phyloP scores from a whole-genome alignment of 2,113 vertebrate species.

The Lampris incognitus region DNA sequence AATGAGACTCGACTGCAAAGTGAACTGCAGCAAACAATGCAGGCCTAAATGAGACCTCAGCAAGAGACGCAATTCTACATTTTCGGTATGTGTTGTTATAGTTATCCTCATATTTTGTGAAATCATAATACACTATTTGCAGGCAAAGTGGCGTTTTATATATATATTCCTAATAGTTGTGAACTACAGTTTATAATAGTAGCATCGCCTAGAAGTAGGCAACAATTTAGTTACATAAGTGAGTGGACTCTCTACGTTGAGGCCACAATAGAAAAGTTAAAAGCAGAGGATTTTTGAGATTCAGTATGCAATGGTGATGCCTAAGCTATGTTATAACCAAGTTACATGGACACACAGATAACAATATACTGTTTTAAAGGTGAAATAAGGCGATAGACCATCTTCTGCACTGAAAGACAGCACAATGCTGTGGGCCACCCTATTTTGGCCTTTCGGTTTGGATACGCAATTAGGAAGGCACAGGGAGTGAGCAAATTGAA shows the following conservation, averaged over 20 bases:
- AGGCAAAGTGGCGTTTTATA: constrained; percentile 41
- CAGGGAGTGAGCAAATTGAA: constrained; percentile 58
- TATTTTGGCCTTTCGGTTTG: constrained; percentile 44
- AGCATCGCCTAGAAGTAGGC: constrained; percentile 26
- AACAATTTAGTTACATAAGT: constrained; percentile 43
- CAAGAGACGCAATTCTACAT: constrained; percentile 21
- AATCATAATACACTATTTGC: constrained; percentile 16
- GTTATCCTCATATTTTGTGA: background rate
- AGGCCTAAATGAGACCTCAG: constrained; percentile 29
- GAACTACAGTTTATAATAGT: constrained; percentile 33
- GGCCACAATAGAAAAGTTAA: constrained; percentile 24
- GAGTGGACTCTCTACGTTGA: constrained; percentile 14
- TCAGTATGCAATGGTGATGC: constrained; percentile 47
- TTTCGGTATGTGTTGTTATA: constrained; percentile 1
- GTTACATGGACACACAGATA: constrained; percentile 33
- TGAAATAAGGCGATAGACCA: constrained; percentile 27
- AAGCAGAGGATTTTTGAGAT: constrained; percentile 25
- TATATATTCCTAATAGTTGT: constrained; percentile 36
- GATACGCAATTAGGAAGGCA: constrained; percentile 73
- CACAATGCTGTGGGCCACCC: background rate
- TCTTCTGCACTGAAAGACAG: constrained; percentile 25
- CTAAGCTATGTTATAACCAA: constrained; percentile 22
- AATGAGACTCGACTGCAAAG: constrained; percentile 21
- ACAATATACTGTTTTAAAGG: constrained; percentile 36
- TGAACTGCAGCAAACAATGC: constrained; percentile 45